A percentile compares a stretch with the other conserved stretches of the same genome.
Evolutionary conservation across 1,140 invertebrate genomes (phyloP).

Genomic region (Macrosteles quadrilineatus): DNA sequence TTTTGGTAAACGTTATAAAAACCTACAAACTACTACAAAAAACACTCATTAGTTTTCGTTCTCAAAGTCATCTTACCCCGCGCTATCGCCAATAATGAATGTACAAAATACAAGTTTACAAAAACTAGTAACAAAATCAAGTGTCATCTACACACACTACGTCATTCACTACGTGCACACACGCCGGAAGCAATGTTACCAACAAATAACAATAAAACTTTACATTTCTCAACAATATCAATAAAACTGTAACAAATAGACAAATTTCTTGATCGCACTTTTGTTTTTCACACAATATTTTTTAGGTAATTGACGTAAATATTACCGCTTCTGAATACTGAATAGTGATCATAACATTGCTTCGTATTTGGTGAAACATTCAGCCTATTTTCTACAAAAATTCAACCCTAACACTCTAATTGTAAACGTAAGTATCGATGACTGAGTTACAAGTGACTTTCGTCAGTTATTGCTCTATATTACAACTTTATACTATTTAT

Average conservation of each 20-base stretch:
- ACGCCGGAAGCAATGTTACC: not conserved
- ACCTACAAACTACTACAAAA: slow-evolving; percentile 17
- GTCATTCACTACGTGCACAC: slow-evolving; percentile 19
- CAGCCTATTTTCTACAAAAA: not conserved
- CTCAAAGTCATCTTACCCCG: slow-evolving; percentile 29
- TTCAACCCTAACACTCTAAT: slow-evolving; percentile 4
- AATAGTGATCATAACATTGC: not conserved
- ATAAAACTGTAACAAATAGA: too few species aligned
- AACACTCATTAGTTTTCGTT: slow-evolving; percentile 24
- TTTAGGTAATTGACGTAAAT: too few species aligned
- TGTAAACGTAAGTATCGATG: not conserved
- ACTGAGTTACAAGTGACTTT: not conserved
- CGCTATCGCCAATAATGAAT: slow-evolving; percentile 27
- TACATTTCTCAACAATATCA: too few species aligned
- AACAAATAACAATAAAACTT: too few species aligned
- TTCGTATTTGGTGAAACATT: not conserved
- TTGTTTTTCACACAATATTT: too few species aligned
- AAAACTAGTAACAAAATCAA: slow-evolving; percentile 28
- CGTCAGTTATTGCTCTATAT: slow-evolving; percentile 10
- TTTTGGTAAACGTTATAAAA: too few species aligned
- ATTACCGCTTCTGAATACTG: too few species aligned
- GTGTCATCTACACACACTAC: not conserved
- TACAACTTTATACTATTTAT: not conserved
- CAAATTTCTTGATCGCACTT: too few species aligned
- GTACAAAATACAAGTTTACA: slow-evolving; percentile 31